Evolutionary conservation across 2,888 invertebrate genomes (phyloP), one percentile per base, ranked within the genome.

Genomic region (Chydorus sphaericus): DNA sequence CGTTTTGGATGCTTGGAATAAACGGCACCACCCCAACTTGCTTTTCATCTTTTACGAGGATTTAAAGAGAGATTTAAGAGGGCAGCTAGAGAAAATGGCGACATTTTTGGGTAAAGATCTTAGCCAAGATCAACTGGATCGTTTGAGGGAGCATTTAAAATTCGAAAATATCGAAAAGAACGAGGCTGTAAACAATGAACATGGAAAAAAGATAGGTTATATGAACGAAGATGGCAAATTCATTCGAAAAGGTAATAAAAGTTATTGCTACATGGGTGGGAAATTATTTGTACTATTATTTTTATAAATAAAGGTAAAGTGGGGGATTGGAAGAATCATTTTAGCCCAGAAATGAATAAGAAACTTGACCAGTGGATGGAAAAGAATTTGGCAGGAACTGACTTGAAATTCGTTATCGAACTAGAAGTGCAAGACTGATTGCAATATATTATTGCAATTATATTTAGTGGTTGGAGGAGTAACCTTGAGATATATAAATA

Each of bases 121-220:
- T 16, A 76, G 76, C 0, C 80, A 83, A 0, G 77, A 78, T 5
- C 77, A 88, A 63, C 71, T 88, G 2, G 70, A 75, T 0, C 69
- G 72, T n/a, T 75, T 90, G 0, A 78, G 78, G 58, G 77, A 83
- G 3, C 84, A 89, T 65, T 75, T 89, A 20, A 81, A 82, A 49
- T 91, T 91, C 67, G 75, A 81, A 53, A 82, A 78, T 62, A 91
- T 92, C 90, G 82, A 82, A 64, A 73, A 75, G 0, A 91, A 91
- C 68, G 78, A 83, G 26, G 82, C 83, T 2, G 80, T 87, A 1
- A 91, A 91, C 51, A 58, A 59, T 20, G 61, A 61, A 50, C 20
- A 16, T n/a, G 57, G 58, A 29, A 33, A 56, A 10, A 38, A 54
- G 49, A 38, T 48, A 28, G 55, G 59, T 4, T 30, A 20, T 23